Evolutionary conservation across 2,113 vertebrate species (phyloP).

Genomic region (Paramormyrops kingsleyae): DNA sequence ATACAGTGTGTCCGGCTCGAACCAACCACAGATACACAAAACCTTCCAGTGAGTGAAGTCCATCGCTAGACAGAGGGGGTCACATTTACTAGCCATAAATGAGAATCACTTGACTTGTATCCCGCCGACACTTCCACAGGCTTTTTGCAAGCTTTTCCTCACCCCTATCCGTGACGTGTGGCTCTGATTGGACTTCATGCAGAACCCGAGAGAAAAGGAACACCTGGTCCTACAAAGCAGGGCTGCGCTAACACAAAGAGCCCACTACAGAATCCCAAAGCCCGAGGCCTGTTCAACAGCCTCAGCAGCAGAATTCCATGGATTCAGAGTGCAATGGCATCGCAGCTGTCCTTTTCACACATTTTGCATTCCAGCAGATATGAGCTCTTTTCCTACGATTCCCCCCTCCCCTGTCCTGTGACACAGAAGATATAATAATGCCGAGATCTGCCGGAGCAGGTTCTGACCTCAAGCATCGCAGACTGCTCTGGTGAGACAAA

Average conservation of each 20-base stretch:
- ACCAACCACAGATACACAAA: background rate
- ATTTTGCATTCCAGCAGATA: slow-evolving; percentile 1
- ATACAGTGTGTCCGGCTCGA: background rate
- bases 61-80: background rate
- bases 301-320: background rate
- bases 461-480: background rate
- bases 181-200: background rate
- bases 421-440: slow-evolving; percentile 5
- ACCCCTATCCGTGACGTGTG: background rate
- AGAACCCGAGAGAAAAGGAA: background rate
- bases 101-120: background rate
- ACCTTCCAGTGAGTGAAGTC: background rate
- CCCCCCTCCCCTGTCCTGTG: background rate
- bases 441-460: background rate
- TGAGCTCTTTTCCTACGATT: background rate
- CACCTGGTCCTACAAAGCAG: slow-evolving; percentile 6
- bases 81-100: background rate
- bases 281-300: slow-evolving; percentile 1
- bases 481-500: slow-evolving; percentile 25
- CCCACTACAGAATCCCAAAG: background rate
- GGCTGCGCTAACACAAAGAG: background rate
- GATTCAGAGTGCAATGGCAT: background rate
- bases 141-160: background rate
- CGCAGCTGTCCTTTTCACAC: slow-evolving; percentile 17
- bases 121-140: background rate